Evolutionary conservation across 2,888 invertebrate genomes (phyloP).

Genomic region (Drosophila dives): DNA sequence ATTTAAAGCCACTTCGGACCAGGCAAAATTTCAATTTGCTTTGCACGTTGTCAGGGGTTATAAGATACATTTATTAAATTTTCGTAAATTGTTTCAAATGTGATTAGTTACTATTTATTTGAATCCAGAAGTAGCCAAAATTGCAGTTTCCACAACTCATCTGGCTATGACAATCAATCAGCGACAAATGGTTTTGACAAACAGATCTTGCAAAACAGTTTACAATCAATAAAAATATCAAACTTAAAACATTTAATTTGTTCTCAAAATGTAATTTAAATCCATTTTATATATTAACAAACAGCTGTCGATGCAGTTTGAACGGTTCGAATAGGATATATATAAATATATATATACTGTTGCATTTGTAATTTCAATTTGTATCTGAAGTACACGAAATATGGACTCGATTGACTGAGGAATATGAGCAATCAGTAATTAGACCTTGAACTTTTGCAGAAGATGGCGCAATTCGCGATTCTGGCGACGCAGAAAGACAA

Average conservation of each 20-base stretch:
- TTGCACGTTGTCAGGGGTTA: background rate
- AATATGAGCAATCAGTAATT: background rate
- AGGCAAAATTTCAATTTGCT: background rate
- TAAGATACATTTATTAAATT: no score
- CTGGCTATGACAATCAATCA: background rate
- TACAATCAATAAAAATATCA: background rate
- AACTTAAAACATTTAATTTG: background rate
- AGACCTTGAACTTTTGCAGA: conserved; percentile 86
- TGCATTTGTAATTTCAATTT: background rate
- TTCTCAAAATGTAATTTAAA: background rate
- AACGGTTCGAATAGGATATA: no score
- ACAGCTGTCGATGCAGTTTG: background rate
- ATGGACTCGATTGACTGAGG: background rate
- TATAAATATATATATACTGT: background rate
- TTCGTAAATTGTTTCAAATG: background rate
- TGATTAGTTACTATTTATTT: background rate
- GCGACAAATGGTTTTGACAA: background rate
- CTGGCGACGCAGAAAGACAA: conserved; percentile 87
- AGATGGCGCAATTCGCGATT: conserved; percentile 89
- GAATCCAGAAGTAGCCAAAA: background rate
- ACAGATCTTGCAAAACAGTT: background rate
- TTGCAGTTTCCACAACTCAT: background rate
- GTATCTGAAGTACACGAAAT: background rate
- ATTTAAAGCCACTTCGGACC: background rate
- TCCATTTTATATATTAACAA: background rate